Evolutionary conservation across 1,140 invertebrate genomes (phyloP), one percentile per base, ranked within the genome.

Genomic region (Meloidogyne hapla): DNA sequence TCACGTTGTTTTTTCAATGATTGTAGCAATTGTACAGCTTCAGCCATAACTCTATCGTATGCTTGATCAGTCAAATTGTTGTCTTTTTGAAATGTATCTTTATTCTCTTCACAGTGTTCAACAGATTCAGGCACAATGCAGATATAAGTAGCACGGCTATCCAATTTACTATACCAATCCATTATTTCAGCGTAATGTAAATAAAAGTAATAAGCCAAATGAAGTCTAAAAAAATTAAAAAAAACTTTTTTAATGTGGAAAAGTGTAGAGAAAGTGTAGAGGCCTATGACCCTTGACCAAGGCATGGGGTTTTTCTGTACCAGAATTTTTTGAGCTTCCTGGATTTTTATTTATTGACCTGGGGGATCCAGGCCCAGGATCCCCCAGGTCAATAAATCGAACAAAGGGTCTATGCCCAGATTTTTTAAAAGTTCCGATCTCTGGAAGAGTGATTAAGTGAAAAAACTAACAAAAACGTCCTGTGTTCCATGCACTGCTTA

Each of bases 151-250:
- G 71, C 40, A 28, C 81, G 72, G 8, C 65, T 33, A 9, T 80
- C 76, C 77, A 80, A 61, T 48, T 72, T 66, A 13, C 23, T 25
- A 45, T 81, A 81, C 65, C 78, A 82, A 25, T 64, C 64, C 79
- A 80, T 84, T 23, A 96, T 93, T 90, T 97, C 94, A 88, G 94
- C 94, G 80, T 96, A 94, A 84, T 98, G 94, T 0, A 94, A 94
- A 88, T 96, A 98, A 88, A 98, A 96, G 28, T 94, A 90, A 0
- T 97, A 94, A 23, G 94, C 94, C 79, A 96, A 91, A 85, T 97
- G 93, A 61, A 73, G 71, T 64, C 71, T 73, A 73, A 23, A 33
- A 18, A 48, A 48, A 18, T 1, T 1, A 18, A 48, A 48, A 3
- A 18, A 56, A 6, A 56, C n/a, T 42, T 42, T 42, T 42, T 42